Base-by-base conservation (phyloP, 2,888 invertebrate species). In the Rhynchonema sp. region DNA sequence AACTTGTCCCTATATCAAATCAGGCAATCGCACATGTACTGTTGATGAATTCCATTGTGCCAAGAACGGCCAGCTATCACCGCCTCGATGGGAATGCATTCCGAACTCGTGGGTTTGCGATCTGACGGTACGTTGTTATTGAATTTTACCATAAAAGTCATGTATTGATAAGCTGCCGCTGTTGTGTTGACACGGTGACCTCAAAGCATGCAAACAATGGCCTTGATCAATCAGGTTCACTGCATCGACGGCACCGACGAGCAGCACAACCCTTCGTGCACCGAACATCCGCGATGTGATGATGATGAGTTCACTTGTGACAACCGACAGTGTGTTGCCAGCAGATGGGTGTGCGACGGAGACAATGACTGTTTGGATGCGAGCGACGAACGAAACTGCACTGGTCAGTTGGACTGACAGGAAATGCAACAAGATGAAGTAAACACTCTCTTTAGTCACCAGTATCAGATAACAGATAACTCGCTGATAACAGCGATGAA, bases 181-280 rank as follows among this genome's bases (percentile, higher is more conserved):
- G n/a, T n/a, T n/a, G n/a, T n/a, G n/a, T n/a, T n/a, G n/a, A n/a
- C n/a, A n/a, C n/a, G n/a, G n/a, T n/a, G n/a, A n/a, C n/a, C n/a
- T n/a, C n/a, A n/a, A n/a, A n/a, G n/a, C n/a, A n/a, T n/a, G n/a
- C n/a, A n/a, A n/a, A n/a, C n/a, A n/a, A n/a, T n/a, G n/a, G n/a
- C n/a, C n/a, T n/a, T n/a, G n/a, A n/a, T n/a, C n/a, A n/a, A n/a
- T 1, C 88, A 90, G 75, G 90, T 92, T 0, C n/a, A 96, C 74
- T 98, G 96, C 72, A 87, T 89, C 0, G 94, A 94, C 72, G 91
- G 90, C n/a, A 87, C 87, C 20, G 96, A 98, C 70, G 96, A 98
- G 61, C 68, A 68, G 56, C 62, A 65, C 22, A 71, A 72, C n/a
- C n/a, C n/a, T n/a, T n/a, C n/a, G 38, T 38, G 38, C 17, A 6